Conservation (phyloP, 2,797 vertebrate species). For the Thunnus albacares region DNA sequence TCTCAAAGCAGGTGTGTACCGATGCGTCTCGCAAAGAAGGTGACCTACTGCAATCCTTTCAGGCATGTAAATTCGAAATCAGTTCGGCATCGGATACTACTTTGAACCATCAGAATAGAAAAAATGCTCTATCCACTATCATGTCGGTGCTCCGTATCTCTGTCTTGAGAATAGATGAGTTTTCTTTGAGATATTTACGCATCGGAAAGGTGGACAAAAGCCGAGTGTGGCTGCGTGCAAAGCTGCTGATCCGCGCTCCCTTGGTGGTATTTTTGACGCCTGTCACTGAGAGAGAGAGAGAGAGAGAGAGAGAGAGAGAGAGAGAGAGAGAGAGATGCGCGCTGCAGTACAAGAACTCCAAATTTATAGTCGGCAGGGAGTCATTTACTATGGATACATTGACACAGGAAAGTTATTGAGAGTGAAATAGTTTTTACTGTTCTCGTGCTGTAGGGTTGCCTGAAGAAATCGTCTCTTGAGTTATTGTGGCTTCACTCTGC, state of each 20-base stretch:
- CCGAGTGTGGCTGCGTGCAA: constrained; percentile 41
- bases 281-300: constrained; percentile 56
- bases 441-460: not conserved
- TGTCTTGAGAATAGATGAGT: constrained; percentile 5
- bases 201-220: constrained; percentile 32
- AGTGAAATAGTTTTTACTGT: not conserved
- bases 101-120: constrained; percentile 43
- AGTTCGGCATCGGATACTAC: constrained; percentile 37
- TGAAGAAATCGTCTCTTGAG: not conserved
- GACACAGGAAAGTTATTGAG: not conserved
- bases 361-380: not conserved
- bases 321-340: not conserved
- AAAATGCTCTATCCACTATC: constrained; percentile 16
- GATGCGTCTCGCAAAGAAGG: constrained; percentile 35
- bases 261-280: constrained; percentile 70
- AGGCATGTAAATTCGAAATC: constrained; percentile 52
- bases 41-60: constrained; percentile 40
- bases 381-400: not conserved
- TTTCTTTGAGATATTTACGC: constrained; percentile 41
- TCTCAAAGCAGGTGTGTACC: constrained; percentile 15
- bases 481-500: not conserved
- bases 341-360: not conserved
- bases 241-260: constrained; percentile 66
- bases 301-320: constrained; percentile 23
- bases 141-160: not conserved